Conservation (phyloP, 2,797 vertebrate genomes). For the Eleutherodactylus coqui region DNA sequence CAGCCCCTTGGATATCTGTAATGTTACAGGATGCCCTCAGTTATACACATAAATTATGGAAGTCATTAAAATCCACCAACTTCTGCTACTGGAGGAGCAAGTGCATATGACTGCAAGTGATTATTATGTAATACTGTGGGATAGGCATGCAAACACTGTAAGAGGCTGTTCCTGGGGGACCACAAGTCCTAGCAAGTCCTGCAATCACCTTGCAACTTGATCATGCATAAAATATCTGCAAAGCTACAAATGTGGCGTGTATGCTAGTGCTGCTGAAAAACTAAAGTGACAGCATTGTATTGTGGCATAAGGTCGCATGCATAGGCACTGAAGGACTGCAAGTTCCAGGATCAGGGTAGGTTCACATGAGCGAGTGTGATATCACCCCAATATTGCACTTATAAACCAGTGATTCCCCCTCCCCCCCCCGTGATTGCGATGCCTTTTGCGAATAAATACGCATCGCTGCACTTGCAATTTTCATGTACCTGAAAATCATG, state of each 20-base stretch:
- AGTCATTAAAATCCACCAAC: slow-evolving; percentile 48
- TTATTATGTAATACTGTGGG: neutral
- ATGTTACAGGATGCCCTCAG: slow-evolving; percentile 70
- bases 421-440: too few relatives aligned
- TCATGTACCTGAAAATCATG: too few relatives aligned
- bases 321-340: neutral
- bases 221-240: neutral
- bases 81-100: slow-evolving; percentile 41
- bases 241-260: neutral
- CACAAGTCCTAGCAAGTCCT: neutral
- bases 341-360: neutral
- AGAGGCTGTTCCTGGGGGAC: neutral
- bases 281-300: neutral
- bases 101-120: neutral
- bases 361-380: too few relatives aligned
- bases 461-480: too few relatives aligned
- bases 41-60: slow-evolving; percentile 31
- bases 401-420: too few relatives aligned
- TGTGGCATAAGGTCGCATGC: neutral
- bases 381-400: too few relatives aligned
- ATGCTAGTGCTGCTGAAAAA: neutral
- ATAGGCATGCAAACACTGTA: neutral
- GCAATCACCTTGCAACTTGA: neutral
- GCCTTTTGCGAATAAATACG: too few relatives aligned
- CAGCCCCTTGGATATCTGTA: slow-evolving; percentile 69